These are phyloP conservation scores for Gastracanthus pulcherrimus DNA, from an alignment of 2,888 invertebrate genomes.

Conservation along the genomic window DNA sequence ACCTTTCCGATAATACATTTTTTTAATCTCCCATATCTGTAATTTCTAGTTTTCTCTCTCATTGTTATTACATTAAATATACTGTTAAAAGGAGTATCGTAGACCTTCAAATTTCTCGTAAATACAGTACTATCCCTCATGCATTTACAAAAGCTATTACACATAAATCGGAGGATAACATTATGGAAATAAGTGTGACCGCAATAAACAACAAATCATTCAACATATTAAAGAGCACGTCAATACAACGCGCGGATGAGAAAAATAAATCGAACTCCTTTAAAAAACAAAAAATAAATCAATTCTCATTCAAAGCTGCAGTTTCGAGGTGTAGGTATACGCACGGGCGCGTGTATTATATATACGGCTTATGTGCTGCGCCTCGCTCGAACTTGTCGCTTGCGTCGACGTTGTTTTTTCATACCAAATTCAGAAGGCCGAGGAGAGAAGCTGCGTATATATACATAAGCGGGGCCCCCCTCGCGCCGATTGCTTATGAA, in stretches of 20 bases:
- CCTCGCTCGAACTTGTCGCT: neutral
- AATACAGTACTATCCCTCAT: neutral
- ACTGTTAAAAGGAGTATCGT: neutral
- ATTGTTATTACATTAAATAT: too few relatives aligned
- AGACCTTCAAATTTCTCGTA: neutral
- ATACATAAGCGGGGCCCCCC: neutral
- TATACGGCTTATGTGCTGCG: neutral
- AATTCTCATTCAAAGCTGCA: conserved; percentile 20
- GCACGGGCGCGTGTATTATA: too few relatives aligned
- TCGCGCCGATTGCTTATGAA: conserved; percentile 34
- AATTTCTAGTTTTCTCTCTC: neutral
- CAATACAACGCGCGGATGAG: neutral
- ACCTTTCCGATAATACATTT: too few relatives aligned
- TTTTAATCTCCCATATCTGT: neutral
- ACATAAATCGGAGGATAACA: conserved; percentile 7
- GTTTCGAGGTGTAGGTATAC: neutral
- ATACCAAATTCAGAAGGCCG: conserved; percentile 16
- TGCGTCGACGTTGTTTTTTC: conserved; percentile 16
- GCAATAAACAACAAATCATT: conserved; percentile 38
- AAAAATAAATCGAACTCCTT: conserved; percentile 15
- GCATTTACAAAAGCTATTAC: neutral
- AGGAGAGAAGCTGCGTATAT: neutral
- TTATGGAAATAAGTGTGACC: conserved; percentile 20
- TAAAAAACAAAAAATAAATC: conserved; percentile 32
- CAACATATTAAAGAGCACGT: conserved; percentile 14